Base-by-base conservation (phyloP, 2,888 invertebrate species). In the Eupithecia dodoneata region DNA sequence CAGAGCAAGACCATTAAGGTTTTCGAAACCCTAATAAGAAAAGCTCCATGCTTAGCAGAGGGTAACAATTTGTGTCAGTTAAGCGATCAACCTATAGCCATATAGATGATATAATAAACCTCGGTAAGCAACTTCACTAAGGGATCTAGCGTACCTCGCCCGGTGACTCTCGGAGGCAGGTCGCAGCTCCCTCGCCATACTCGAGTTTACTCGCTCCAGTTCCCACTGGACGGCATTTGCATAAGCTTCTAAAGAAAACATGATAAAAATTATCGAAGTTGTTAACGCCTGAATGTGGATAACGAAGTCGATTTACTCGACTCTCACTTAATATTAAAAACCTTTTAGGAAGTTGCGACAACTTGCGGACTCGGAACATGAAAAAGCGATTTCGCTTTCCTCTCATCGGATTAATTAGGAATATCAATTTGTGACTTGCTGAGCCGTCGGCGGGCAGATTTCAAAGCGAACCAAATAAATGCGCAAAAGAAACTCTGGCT, bases 351-450 rank as follows among this genome's bases (percentile, higher is more conserved):
- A 75, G 75, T 78, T 73, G 71, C 42, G 49, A 75, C 52, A 75
- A 75, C 73, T 78, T 73, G 73, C 44, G 47, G 67, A 72, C 55
- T 77, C 41, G 59, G 73, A 77, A 75, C 70, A 78, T 66, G 78
- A 69, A 77, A 78, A 78, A 78, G 71, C 78, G 67, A 72, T 77
- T 77, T 45, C 74, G 66, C 55, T 75, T 78, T 78, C n/a, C 65
- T 65, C 41, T 52, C n/a, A 67, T 71, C 70, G 30, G 52, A 71
- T 66, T 73, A 75, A 77, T 73, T 49, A 52, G 45, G 67, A 74
- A 66, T 76, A 74, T 74, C 72, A 71, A 73, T 71, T 41, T 52
- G 45, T 47, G 10, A 72, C 63, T 47, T 15, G 65, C 2, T 13
- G 18, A 9, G 47, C 15, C 30, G 65, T 41, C 13, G 13, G 55